phyloP scores from a whole-genome alignment of 2,888 invertebrate species.

The Xylota segnis region DNA sequence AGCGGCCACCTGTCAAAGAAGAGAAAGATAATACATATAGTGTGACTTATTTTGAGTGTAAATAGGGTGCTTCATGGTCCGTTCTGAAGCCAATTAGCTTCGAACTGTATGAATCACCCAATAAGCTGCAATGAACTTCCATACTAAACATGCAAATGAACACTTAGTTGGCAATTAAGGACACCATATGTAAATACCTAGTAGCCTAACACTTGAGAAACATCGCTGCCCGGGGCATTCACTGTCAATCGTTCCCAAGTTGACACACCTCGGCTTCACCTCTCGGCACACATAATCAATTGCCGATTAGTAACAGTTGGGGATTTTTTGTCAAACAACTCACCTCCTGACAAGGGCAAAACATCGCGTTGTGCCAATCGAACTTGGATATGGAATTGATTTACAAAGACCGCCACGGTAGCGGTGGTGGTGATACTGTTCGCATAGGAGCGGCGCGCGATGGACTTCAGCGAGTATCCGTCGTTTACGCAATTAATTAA shows the following conservation, averaged over 20 bases:
- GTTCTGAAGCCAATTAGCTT: constrained; percentile 14
- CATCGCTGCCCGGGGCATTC: constrained; percentile 54
- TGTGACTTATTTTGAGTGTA: constrained; percentile 21
- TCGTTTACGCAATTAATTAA: constrained; percentile 79
- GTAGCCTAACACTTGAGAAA: constrained; percentile 37
- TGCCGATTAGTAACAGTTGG: constrained; percentile 61
- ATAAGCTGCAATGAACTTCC: not conserved
- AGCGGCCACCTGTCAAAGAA: constrained; percentile 90
- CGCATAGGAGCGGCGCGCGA: constrained; percentile 66
- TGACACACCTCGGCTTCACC: constrained; percentile 69
- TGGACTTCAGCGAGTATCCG: constrained; percentile 52
- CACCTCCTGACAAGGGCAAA: constrained; percentile 70
- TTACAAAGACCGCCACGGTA: constrained; percentile 70
- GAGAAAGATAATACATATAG: constrained; percentile 3
- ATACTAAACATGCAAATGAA: constrained; percentile 45
- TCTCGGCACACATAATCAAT: constrained; percentile 49
- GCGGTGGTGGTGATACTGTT: constrained; percentile 23
- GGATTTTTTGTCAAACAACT: constrained; percentile 66
- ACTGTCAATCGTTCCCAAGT: constrained; percentile 63
- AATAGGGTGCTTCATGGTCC: not conserved
- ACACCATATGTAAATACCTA: constrained; percentile 36
- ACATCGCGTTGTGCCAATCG: constrained; percentile 71
- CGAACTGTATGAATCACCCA: not conserved
- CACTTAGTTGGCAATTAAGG: constrained; percentile 52
- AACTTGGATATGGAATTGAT: constrained; percentile 77